Conservation (phyloP, 1,140 invertebrate genomes). For the Coelopa frigida region DNA sequence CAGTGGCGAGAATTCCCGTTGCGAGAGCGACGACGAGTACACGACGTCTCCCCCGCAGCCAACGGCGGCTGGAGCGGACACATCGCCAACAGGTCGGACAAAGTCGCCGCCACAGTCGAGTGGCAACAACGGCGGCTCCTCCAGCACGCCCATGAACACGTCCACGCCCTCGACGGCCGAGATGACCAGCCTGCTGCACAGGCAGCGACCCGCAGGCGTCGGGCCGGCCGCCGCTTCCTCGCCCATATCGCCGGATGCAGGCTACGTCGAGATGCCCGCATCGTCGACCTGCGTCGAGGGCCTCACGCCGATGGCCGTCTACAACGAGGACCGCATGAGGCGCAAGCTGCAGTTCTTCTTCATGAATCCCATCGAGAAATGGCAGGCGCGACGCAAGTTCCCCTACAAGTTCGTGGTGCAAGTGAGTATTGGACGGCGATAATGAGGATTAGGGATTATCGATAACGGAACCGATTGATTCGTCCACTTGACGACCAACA, state of each 20-base stretch:
- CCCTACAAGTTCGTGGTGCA: constrained; percentile 95
- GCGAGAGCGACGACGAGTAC: constrained; percentile 37
- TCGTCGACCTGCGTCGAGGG: constrained; percentile 16
- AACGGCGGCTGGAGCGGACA: background rate
- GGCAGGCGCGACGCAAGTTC: constrained; percentile 81
- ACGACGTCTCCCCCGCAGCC: constrained; percentile 25
- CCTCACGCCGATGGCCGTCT: constrained; percentile 20
- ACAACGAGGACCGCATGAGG: constrained; percentile 67
- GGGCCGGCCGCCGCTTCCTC: background rate
- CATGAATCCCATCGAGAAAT: constrained; percentile 98
- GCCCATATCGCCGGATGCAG: background rate
- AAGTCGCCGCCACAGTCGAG: constrained; percentile 20
- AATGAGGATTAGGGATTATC: no score
- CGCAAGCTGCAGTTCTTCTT: constrained; percentile 91
- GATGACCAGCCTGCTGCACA: background rate
- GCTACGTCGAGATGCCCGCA: constrained; percentile 12
- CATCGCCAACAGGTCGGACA: constrained; percentile 18
- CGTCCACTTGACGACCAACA: no score
- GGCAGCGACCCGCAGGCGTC: background rate
- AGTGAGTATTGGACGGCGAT: no score
- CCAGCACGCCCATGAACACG: no score
- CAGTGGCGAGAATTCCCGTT: constrained; percentile 32
- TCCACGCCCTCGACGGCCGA: background rate
- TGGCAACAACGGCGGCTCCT: constrained; percentile 2
- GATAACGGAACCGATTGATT: no score